These are phyloP conservation scores for Sapayoa aenigma DNA, from an alignment of 2,113 vertebrate genomes.

Conservation along the genomic window DNA sequence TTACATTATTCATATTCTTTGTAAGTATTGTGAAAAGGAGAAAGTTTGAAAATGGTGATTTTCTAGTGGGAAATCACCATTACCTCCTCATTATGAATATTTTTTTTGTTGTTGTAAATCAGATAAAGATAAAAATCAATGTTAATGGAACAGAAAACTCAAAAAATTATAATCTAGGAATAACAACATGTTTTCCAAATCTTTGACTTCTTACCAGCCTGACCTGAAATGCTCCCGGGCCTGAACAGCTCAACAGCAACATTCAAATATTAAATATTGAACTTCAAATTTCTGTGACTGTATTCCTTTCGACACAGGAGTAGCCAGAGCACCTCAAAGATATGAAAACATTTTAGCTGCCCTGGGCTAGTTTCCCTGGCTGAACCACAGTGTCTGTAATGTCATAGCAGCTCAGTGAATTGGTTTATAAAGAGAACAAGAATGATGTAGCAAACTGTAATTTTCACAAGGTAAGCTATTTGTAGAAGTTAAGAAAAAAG, in stretches of 20 bases:
- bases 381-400: neutral
- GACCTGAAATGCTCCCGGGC: neutral
- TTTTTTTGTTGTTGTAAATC: neutral
- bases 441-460: neutral
- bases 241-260: neutral
- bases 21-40: neutral
- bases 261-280: neutral
- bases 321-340: neutral
- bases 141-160: neutral
- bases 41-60: neutral
- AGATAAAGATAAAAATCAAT: neutral
- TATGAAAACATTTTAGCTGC: neutral
- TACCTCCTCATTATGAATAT: neutral
- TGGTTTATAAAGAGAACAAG: neutral
- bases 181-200: neutral
- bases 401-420: neutral
- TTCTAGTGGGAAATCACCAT: neutral
- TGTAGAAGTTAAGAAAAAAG: neutral
- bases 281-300: neutral
- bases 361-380: neutral
- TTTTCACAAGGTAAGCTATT: neutral
- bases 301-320: neutral
- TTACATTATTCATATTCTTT: neutral
- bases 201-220: neutral
- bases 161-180: neutral